Evolutionary conservation across 2,113 vertebrate genomes (phyloP).

Genomic region (Coptodon bakossiorum): DNA sequence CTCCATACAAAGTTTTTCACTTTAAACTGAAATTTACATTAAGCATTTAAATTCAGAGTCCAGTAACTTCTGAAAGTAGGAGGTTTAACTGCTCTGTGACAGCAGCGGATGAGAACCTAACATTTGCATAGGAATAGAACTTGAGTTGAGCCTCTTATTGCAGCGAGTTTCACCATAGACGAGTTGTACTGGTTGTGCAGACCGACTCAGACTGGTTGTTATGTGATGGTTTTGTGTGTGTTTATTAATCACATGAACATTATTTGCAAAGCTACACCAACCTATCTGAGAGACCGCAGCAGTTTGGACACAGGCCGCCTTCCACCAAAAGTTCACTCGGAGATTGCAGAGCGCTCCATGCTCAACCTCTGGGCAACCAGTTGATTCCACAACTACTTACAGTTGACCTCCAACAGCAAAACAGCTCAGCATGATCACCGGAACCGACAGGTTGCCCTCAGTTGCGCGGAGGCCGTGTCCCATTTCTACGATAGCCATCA

Average conservation of each 20-base stretch:
- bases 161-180: not conserved
- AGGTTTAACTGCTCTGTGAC: not conserved
- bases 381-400: not conserved
- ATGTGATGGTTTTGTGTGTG: not conserved
- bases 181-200: not conserved
- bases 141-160: not conserved
- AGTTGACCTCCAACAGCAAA: not conserved
- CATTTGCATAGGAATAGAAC: not conserved
- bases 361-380: not conserved
- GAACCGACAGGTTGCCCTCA: not conserved
- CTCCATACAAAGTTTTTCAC: not conserved
- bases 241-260: not conserved
- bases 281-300: not conserved
- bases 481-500: not conserved
- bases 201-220: not conserved
- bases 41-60: not conserved
- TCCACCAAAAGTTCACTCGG: not conserved
- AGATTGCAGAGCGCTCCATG: not conserved
- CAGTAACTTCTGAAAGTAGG: not conserved
- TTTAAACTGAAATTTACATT: not conserved
- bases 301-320: not conserved
- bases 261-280: not conserved
- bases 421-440: not conserved
- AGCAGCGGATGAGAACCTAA: not conserved
- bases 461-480: not conserved